phyloP scores from a whole-genome alignment of 2,888 invertebrate genomes.

The Drosophila vallismaia region DNA sequence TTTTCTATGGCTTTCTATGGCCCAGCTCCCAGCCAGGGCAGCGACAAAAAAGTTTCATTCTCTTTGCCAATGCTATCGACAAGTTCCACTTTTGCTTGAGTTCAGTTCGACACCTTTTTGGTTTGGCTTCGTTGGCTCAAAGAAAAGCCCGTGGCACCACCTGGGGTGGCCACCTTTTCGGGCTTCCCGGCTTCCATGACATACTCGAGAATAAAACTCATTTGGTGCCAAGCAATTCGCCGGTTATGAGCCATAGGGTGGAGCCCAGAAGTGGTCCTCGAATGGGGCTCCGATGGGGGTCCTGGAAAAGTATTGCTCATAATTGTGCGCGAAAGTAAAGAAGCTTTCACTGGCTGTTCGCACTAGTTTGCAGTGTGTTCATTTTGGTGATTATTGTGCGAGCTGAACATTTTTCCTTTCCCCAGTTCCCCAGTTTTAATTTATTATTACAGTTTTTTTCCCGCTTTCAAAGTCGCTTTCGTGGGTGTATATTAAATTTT shows the following conservation, averaged over 20 bases:
- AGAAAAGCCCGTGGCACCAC: conserved; percentile 15
- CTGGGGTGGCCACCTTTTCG: conserved; percentile 32
- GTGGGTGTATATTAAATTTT: conserved; percentile 47
- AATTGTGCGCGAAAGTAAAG: conserved; percentile 43
- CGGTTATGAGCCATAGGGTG: conserved; percentile 24
- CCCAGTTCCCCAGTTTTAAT: conserved; percentile 5
- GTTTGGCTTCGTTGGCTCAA: conserved; percentile 24
- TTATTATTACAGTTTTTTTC: neutral
- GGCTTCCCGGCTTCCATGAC: conserved; percentile 27
- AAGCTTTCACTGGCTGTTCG: conserved; percentile 30
- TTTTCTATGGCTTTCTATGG: conserved; percentile 26
- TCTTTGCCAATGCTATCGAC: conserved; percentile 29
- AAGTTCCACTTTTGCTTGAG: conserved; percentile 44
- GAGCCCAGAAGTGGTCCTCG: conserved; percentile 29
- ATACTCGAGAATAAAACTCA: conserved; percentile 47
- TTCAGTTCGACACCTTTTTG: conserved; percentile 40
- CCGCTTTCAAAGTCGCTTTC: neutral
- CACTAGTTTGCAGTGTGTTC: conserved; percentile 35
- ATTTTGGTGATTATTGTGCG: conserved; percentile 35
- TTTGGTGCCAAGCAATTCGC: conserved; percentile 34
- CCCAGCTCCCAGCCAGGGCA: neutral
- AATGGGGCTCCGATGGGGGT: neutral
- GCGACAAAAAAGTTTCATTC: conserved; percentile 27
- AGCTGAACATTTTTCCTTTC: conserved; percentile 29
- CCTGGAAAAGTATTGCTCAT: conserved; percentile 38